Percentiles rank a stretch among this genome's conserved stretches.
Conservation (phyloP, 2,888 invertebrate species). For the Iselma pallidipennis region DNA sequence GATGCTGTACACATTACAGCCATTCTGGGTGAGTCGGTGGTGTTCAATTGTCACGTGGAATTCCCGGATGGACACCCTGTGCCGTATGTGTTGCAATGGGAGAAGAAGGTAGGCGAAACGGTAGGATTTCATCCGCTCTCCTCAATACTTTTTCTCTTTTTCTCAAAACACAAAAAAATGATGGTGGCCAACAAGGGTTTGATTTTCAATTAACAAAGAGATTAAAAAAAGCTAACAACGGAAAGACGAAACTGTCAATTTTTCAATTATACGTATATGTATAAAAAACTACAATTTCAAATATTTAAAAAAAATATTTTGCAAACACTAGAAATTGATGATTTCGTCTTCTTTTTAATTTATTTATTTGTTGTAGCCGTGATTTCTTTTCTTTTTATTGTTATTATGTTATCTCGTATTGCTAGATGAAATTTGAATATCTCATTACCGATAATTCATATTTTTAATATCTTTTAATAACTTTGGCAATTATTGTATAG, state of each 20-base stretch:
- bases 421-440: no score
- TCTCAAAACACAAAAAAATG: slow-evolving; percentile 3
- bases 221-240: background rate
- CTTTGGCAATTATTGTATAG: no score
- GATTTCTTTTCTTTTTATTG: no score
- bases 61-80: slow-evolving; percentile 95
- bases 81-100: slow-evolving; percentile 98
- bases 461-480: no score
- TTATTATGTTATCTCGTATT: no score
- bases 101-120: slow-evolving; percentile 98
- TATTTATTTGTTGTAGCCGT: no score
- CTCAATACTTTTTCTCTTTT: slow-evolving; percentile 20
- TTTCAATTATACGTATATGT: no score
- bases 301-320: no score
- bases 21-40: slow-evolving; percentile 94
- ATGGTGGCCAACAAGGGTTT: slow-evolving; percentile 24
- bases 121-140: slow-evolving; percentile 77
- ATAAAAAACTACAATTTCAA: no score
- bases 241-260: background rate
- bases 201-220: slow-evolving; percentile 12
- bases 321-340: no score
- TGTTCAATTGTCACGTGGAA: slow-evolving; percentile 97
- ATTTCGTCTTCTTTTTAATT: no score
- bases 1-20: slow-evolving; percentile 97
- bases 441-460: no score